Evolutionary conservation across 2,888 invertebrate genomes (phyloP).

Genomic region (Belgica antarctica): DNA sequence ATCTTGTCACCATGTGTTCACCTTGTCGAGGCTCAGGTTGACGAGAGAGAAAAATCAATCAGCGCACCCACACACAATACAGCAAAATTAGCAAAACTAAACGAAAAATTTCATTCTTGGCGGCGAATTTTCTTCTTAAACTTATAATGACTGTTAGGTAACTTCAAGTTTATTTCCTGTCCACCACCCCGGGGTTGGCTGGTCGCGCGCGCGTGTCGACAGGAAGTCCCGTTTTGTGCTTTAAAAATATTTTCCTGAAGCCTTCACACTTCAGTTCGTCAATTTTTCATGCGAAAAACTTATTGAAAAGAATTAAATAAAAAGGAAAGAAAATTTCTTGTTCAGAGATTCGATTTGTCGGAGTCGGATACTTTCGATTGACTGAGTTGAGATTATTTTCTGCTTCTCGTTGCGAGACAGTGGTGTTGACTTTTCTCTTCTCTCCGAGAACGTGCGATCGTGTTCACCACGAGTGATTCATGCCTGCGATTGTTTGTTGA

Average conservation of each 20-base stretch:
- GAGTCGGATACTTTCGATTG: constrained; percentile 27
- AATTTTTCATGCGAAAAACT: constrained; percentile 12
- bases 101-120: background rate
- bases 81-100: background rate
- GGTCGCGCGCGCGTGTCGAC: background rate
- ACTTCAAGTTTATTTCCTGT: constrained; percentile 5
- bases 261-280: background rate
- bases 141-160: constrained; percentile 31
- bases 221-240: background rate
- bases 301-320: constrained; percentile 11
- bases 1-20: background rate
- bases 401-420: background rate
- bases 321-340: constrained; percentile 4
- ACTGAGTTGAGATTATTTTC: constrained; percentile 7
- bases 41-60: background rate
- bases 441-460: background rate
- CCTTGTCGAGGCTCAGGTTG: background rate
- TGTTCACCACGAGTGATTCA: background rate
- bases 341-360: constrained; percentile 25
- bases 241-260: constrained; percentile 2
- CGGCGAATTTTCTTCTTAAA: constrained; percentile 3
- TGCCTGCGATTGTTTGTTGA: background rate
- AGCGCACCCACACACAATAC: constrained; percentile 24
- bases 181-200: background rate
- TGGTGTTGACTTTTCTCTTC: background rate